Percentiles rank a stretch among this genome's conserved stretches.
phyloP scores from a whole-genome alignment of 2,888 invertebrate species.

The Mechanitis mazaeus region DNA sequence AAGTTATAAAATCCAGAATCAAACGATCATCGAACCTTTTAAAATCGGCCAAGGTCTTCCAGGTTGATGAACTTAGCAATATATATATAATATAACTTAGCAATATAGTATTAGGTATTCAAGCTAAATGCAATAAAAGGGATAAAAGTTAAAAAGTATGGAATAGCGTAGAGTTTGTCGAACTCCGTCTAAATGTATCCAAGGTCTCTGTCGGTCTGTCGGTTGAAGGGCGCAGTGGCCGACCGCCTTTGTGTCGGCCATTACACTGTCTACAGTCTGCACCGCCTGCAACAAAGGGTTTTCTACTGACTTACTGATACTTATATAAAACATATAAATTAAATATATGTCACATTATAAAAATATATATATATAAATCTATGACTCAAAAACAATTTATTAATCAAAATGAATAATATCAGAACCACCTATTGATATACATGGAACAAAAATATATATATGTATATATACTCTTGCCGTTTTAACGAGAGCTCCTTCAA shows the following conservation, averaged over 20 bases:
- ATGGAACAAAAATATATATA: constrained; percentile 29
- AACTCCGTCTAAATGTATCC: constrained; percentile 73
- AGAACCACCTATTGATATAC: constrained; percentile 55
- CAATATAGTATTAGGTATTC: too few relatives aligned
- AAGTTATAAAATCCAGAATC: constrained; percentile 59
- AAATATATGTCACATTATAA: neutral
- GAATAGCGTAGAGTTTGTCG: constrained; percentile 64
- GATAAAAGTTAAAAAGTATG: constrained; percentile 56
- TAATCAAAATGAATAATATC: constrained; percentile 34
- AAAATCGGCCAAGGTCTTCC: constrained; percentile 73
- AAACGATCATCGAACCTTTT: constrained; percentile 65
- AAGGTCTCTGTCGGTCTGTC: constrained; percentile 67
- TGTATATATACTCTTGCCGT: constrained; percentile 43
- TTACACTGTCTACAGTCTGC: constrained; percentile 47
- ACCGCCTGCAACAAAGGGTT: constrained; percentile 55
- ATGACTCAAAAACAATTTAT: constrained; percentile 8
- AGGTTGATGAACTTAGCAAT: constrained; percentile 55
- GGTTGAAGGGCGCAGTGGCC: constrained; percentile 70
- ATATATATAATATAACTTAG: constrained; percentile 19
- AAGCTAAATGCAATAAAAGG: constrained; percentile 51
- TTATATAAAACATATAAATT: neutral
- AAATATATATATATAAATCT: constrained; percentile 11
- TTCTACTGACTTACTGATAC: constrained; percentile 54
- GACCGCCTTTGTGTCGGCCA: constrained; percentile 63
- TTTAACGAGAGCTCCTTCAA: constrained; percentile 37